phyloP scores from a whole-genome alignment of 2,113 vertebrate genomes.

The Alosa alosa region DNA sequence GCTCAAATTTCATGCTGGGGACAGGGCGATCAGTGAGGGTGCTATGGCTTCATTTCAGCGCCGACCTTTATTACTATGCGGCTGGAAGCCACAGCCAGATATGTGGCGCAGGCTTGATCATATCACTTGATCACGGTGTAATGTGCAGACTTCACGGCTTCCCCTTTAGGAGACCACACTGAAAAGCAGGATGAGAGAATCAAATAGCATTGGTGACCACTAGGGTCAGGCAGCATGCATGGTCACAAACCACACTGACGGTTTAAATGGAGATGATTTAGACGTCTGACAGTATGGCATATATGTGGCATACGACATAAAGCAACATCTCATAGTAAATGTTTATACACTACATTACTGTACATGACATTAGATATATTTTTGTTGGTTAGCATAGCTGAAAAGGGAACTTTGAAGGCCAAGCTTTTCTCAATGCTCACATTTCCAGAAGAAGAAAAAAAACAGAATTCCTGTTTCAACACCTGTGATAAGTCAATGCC shows the following conservation, averaged over 20 bases:
- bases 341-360: background rate
- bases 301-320: background rate
- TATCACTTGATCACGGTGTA: background rate
- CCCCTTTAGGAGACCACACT: background rate
- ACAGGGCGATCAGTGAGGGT: background rate
- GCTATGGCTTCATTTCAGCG: slow-evolving; percentile 26
- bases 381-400: background rate
- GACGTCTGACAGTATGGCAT: background rate
- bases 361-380: background rate
- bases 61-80: slow-evolving; percentile 40
- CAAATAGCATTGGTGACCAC: background rate
- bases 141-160: background rate
- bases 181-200: background rate
- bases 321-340: background rate
- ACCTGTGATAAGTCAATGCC: slow-evolving; percentile 24
- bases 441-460: background rate
- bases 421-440: background rate
- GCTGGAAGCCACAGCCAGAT: background rate
- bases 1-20: slow-evolving; percentile 30
- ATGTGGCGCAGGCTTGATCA: background rate
- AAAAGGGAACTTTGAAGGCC: background rate
- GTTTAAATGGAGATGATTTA: background rate
- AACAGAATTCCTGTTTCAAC: slow-evolving; percentile 3
- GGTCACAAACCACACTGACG: background rate
- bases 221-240: background rate